Evolutionary conservation across 2,797 vertebrate genomes (phyloP).

Genomic region (Melanotaenia nigrans): DNA sequence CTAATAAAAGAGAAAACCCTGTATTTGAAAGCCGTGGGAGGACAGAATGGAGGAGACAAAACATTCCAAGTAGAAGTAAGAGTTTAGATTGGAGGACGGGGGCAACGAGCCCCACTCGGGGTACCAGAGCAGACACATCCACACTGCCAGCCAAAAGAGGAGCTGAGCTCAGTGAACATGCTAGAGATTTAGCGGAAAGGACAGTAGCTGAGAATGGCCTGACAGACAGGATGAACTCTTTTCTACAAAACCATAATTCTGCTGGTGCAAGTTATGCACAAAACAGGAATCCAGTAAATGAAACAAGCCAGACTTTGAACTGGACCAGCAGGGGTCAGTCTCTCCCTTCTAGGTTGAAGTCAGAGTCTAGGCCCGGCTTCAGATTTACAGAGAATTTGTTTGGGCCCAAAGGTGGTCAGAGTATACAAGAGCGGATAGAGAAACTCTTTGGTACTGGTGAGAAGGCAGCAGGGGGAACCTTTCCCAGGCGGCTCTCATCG

Average conservation of each 20-base stretch:
- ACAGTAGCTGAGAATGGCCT: neutral
- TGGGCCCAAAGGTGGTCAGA: constrained; percentile 68
- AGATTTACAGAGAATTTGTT: constrained; percentile 21
- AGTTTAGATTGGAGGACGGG: constrained; percentile 71
- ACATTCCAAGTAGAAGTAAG: constrained; percentile 65
- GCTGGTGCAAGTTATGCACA: constrained; percentile 5
- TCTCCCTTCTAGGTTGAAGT: constrained; percentile 71
- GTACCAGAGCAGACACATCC: constrained; percentile 12
- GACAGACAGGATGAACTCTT: constrained; percentile 32
- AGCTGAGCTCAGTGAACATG: constrained; percentile 7
- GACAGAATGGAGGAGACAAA: constrained; percentile 47
- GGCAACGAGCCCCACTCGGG: constrained; percentile 21
- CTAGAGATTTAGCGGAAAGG: constrained; percentile 48
- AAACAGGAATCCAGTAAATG: constrained; percentile 23
- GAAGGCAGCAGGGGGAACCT: constrained; percentile 54
- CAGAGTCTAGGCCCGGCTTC: constrained; percentile 21
- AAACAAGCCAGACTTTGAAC: constrained; percentile 31
- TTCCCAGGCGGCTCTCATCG: constrained; percentile 65
- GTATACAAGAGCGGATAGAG: constrained; percentile 78
- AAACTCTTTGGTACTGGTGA: constrained; percentile 69
- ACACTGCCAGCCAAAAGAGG: constrained; percentile 12
- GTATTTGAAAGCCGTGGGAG: constrained; percentile 44
- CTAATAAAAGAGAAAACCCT: constrained; percentile 28
- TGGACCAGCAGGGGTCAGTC: constrained; percentile 54
- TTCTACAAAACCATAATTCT: constrained; percentile 31